Evolutionary conservation across 1,140 invertebrate genomes (phyloP), one percentile per base, ranked within the genome.

Genomic region (Samia ricini): DNA sequence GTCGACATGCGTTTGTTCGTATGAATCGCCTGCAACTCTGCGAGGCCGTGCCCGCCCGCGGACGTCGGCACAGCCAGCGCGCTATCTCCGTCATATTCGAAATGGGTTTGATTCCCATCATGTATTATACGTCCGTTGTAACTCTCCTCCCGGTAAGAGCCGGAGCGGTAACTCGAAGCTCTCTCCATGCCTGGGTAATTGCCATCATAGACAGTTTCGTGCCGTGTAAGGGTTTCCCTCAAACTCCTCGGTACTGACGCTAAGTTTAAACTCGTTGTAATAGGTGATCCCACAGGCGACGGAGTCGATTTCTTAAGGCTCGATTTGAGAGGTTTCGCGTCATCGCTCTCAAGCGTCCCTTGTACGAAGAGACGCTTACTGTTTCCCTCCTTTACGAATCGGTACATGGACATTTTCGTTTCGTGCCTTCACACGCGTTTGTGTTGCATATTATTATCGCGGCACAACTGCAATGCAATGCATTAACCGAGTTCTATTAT

Each of bases 1-100:
- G 96, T 97, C 69, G 95, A 95, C 68, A 97, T 91, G 71, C 94
- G 92, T 74, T 96, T 95, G 81, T 95, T 96, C 60, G 95, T 96
- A 74, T 95, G 94, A 77, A 97, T 93, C 75, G 95, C 94, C 82
- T 95, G 94, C 64, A 96, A 81, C 70, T 94, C 93, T 68, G 84
- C 89, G 65, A 89, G 75, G 52, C 85, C 85, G 54, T 76, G 74
- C n/a, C 85, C 85, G 36, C 87, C 88, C 51, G 85, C 86, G 49
- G 82, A 87, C 29, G 75, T 66, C 19, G 85, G 83, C 42, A 88
- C 78, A 56, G 81, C 85, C 22, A 87, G 64, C 7, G 87, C 85
- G 67, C 88, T 81, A 61, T 90, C 88, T 19, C 79, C 85, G 69
- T 91, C 89, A 68, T 90, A 91, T 66, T 91, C 89, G 67, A 91